Evolutionary conservation across 1,140 invertebrate genomes (phyloP), one percentile per base, ranked within the genome.

Genomic region (Drosophila subpulchrella): DNA sequence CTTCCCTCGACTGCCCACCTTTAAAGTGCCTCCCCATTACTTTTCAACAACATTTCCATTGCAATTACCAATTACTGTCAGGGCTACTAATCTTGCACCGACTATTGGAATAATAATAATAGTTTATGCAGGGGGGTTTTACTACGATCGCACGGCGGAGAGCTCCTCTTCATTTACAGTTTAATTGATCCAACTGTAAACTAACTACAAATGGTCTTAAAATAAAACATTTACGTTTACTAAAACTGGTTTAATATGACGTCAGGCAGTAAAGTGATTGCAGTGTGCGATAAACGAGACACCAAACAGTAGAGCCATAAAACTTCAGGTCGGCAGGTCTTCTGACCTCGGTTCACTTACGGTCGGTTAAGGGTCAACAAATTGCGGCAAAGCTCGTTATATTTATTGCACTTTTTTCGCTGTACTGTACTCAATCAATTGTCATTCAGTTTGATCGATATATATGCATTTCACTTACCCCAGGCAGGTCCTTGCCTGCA

Each of bases 401-500:
- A 75, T 75, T 57, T 58, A 46, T 39, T 77, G 42, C 46, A 53
- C 48, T 57, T 48, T 66, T 39, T 74, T 30, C 24, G 34, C 6
- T 17, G n/a, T 10, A 30, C 30, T 11, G 10, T 30, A 42, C 46
- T 71, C 60, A 75, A 46, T 79, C 76, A 79, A 78, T 67, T 79
- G 70, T 66, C 53, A 48, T 56, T 79, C 53, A 62, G 27, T 39
- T 58, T 32, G 54, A 60, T 54, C 55, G 59, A 78, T 61, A 66
- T 44, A 66, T 38, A 3, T 10, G 36, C 24, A 34, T 34, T 58
- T 44, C 34, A 80, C 76, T 80, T 50, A 70, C 67, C 68, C 62
- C 58, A 59, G 38, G 51, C 62, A 62, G 30, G 56, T 74, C 51
- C 38, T 56, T 61, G 47, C 36, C 24, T 61, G 65, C 20, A 15